Evolutionary conservation across 2,797 vertebrate species (phyloP).

Genomic region (Chelon labrosus): DNA sequence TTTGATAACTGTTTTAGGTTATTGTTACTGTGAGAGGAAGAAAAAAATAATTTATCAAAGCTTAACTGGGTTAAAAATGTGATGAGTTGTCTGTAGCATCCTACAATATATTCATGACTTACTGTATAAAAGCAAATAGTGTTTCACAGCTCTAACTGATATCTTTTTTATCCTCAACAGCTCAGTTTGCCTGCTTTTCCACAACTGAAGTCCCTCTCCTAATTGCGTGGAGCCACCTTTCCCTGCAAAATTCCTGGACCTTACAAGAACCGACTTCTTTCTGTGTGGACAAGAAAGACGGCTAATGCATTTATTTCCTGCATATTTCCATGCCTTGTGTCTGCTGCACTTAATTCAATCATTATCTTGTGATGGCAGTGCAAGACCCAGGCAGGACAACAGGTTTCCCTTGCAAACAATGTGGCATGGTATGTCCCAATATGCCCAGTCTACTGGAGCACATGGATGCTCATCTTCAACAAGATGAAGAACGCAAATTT

Average conservation of each 20-base stretch:
- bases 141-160: constrained; percentile 22
- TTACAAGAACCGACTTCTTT: constrained; percentile 23
- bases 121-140: neutral
- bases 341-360: constrained; percentile 25
- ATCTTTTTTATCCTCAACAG: constrained; percentile 61
- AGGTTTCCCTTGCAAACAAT: constrained; percentile 81
- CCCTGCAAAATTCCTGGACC: constrained; percentile 38
- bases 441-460: constrained; percentile 82
- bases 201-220: constrained; percentile 31
- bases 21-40: neutral
- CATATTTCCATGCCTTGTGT: constrained; percentile 31
- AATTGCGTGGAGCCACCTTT: constrained; percentile 44
- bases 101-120: neutral
- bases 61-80: neutral
- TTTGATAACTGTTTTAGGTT: neutral
- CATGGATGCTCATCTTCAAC: constrained; percentile 75
- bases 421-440: constrained; percentile 73
- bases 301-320: constrained; percentile 66
- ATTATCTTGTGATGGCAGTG: constrained; percentile 69
- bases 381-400: constrained; percentile 75
- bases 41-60: neutral
- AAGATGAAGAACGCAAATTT: constrained; percentile 84
- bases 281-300: constrained; percentile 31
- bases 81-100: neutral
- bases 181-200: constrained; percentile 36